Evolutionary conservation across 2,113 vertebrate genomes (phyloP).

Genomic region (Solenodon paradoxus): DNA sequence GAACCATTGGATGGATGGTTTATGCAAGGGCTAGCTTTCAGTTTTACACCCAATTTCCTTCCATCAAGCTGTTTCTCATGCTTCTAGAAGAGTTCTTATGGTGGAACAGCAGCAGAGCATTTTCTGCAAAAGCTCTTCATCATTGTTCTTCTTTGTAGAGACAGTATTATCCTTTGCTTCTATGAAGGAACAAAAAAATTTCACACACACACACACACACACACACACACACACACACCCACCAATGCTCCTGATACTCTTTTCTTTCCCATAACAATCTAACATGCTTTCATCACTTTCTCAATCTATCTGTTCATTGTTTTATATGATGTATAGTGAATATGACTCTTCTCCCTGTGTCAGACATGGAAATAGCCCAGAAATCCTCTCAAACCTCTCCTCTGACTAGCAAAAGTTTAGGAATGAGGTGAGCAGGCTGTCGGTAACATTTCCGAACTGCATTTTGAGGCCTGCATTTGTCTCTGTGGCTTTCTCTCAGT

Average conservation of each 20-base stretch:
- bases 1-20: background rate
- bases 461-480: background rate
- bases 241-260: background rate
- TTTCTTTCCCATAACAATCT: background rate
- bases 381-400: background rate
- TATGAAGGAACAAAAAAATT: background rate
- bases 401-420: background rate
- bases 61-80: background rate
- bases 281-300: background rate
- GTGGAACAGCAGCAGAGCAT: background rate
- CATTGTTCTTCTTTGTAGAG: background rate
- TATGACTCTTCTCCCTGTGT: background rate
- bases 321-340: background rate
- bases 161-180: background rate
- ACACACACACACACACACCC: background rate
- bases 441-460: accelerated
- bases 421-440: background rate
- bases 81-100: background rate
- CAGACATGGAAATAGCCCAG: background rate
- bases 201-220: background rate
- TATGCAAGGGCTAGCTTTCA: background rate
- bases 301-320: background rate
- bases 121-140: background rate
- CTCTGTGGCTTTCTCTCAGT: background rate
- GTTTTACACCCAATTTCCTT: background rate